Percentiles rank a stretch among this genome's conserved stretches.
These are phyloP conservation scores for Nansenia antarctica DNA, from an alignment of 2,113 vertebrate species.

Conservation along the genomic window DNA sequence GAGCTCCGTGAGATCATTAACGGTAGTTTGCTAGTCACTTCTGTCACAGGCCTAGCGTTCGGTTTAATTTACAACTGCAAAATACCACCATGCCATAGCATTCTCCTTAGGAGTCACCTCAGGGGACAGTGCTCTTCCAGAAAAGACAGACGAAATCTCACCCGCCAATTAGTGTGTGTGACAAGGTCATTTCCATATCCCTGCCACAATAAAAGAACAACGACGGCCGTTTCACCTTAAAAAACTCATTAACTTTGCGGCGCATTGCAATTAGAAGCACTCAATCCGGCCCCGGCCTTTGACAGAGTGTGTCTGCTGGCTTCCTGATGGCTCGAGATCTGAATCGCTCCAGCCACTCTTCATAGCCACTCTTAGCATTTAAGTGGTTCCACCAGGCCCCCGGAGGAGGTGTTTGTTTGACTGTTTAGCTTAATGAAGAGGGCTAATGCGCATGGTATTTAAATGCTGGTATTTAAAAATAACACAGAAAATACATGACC, in stretches of 20 bases:
- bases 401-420: slow-evolving; percentile 41
- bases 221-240: slow-evolving; percentile 48
- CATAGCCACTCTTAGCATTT: slow-evolving; percentile 19
- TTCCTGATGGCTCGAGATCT: slow-evolving; percentile 47
- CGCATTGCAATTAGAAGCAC: slow-evolving; percentile 55
- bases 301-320: slow-evolving; percentile 48
- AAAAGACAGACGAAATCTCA: slow-evolving; percentile 11
- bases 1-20: not conserved
- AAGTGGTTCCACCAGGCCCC: slow-evolving; percentile 44
- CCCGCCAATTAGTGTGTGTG: slow-evolving; percentile 24
- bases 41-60: not conserved
- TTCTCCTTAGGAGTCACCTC: not conserved
- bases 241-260: slow-evolving; percentile 59
- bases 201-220: slow-evolving; percentile 46
- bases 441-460: not conserved
- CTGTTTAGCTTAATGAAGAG: slow-evolving; percentile 53
- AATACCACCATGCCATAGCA: not conserved
- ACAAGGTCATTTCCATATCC: slow-evolving; percentile 48
- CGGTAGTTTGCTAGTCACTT: not conserved
- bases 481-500: not conserved
- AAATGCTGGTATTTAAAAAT: not conserved
- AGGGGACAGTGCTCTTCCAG: not conserved
- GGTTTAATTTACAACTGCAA: not conserved
- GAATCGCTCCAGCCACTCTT: slow-evolving; percentile 53
- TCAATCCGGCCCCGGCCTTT: slow-evolving; percentile 51